A percentile compares a stretch with the other conserved stretches of the same genome.
Conservation (phyloP, 2,888 invertebrate genomes). For the Lochmaea capreae region DNA sequence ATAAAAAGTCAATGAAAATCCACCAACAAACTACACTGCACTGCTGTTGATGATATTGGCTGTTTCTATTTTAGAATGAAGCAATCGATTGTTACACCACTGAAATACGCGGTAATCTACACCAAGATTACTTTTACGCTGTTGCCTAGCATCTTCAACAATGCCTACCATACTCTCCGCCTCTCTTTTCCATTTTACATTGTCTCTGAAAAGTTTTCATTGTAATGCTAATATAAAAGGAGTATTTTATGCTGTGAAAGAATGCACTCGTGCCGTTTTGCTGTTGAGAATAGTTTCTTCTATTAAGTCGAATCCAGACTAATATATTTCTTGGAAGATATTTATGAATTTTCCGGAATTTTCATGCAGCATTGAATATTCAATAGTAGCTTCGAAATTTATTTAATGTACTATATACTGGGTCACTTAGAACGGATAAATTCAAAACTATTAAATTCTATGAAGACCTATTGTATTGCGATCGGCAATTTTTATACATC, state of each 20-base stretch:
- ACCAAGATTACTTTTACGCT: background rate
- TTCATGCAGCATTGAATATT: background rate
- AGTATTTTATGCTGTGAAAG: background rate
- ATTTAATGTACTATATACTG: background rate
- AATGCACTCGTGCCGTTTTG: background rate
- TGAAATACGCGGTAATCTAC: background rate
- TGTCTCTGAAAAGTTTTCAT: slow-evolving; percentile 5
- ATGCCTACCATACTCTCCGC: background rate
- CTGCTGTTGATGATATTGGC: too few species aligned
- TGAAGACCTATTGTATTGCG: background rate
- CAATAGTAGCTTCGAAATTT: background rate
- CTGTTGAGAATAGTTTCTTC: background rate
- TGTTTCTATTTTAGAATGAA: background rate
- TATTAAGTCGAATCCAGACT: background rate
- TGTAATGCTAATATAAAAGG: slow-evolving; percentile 9
- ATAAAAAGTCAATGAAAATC: too few species aligned
- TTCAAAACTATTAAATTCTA: background rate
- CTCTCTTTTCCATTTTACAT: background rate
- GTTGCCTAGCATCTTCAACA: background rate
- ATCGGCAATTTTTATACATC: too few species aligned
- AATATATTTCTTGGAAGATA: background rate
- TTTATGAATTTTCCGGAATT: background rate
- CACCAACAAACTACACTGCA: too few species aligned
- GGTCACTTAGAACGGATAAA: background rate
- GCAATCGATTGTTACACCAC: background rate